Conservation (phyloP, 2,888 invertebrate genomes). For the Stomorhina lunata region DNA sequence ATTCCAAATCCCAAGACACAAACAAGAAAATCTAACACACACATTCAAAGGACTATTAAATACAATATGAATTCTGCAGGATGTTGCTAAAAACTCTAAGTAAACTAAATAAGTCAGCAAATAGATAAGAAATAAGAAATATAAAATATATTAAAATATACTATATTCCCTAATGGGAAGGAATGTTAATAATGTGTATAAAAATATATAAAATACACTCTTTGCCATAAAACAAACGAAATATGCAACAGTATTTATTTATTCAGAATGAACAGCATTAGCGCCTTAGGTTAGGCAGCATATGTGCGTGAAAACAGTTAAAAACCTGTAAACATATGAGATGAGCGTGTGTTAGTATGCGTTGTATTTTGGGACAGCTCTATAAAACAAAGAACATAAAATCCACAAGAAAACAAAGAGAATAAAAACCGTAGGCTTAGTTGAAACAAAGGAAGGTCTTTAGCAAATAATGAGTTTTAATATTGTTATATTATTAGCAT, state of each 20-base stretch:
- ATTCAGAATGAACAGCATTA: too few species aligned
- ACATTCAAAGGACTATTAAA: not conserved
- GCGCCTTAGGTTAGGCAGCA: too few species aligned
- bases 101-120: not conserved
- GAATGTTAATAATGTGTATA: conserved; percentile 11
- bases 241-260: conserved; percentile 16
- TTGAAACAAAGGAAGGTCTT: not conserved
- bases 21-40: not conserved
- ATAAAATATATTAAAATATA: conserved; percentile 32
- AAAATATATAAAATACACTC: not conserved
- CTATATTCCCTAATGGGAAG: conserved; percentile 10
- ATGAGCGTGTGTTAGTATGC: not conserved
- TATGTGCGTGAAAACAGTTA: conserved; percentile 1
- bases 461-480: not conserved
- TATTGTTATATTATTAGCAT: not conserved
- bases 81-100: not conserved
- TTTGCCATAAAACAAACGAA: not conserved
- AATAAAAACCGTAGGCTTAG: not conserved
- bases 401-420: not conserved
- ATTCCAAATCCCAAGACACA: too few species aligned
- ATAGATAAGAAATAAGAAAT: not conserved
- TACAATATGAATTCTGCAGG: not conserved
- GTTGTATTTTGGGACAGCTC: not conserved
- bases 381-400: not conserved
- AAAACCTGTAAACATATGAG: not conserved